Evolutionary conservation across 1,140 invertebrate species (phyloP), one percentile per base, ranked within the genome.

Genomic region (Ceratina australensis): DNA sequence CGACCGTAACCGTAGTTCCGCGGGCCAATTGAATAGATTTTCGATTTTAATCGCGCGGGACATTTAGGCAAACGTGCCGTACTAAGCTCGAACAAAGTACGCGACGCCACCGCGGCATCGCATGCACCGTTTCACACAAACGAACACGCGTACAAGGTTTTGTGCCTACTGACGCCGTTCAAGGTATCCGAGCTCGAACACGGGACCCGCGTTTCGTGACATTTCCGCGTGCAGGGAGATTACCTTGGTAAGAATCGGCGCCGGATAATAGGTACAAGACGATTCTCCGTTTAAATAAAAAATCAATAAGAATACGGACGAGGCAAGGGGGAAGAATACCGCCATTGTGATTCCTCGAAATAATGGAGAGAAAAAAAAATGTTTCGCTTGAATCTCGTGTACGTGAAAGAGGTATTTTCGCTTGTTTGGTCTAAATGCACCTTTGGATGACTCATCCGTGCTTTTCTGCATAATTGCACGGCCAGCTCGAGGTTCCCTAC

Each of bases 191-290:
- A 10, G 12, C 33, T 42, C 33, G 33, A 42, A 42, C 33, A 42
- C 18, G n/a, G 16, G n/a, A n/a, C n/a, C 13, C 26, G 56, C 7
- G 33, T 76, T 83, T 63, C 52, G 56, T 67, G 57, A 72, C 57
- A 56, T 7, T 66, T 24, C 33, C 84, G 83, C 82, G 82, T 83
- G 73, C 69, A 49, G n/a, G 73, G 54, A n/a, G n/a, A 67, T 77
- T 42, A 73, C 68, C 81, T 84, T 84, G 81, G 54, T 49, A 56
- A 52, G 42, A 42, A 68, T 65, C 22, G 49, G 72, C 28, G 42
- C 18, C 49, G 20, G 20, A n/a, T n/a, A n/a, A n/a, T 33, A 33
- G 33, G 7, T 33, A 33, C 3, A 33, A 2, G 33, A 33, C n/a
- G 33, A 33, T 33, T 33, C 3, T 33, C 3, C 33, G 7, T 33